Conservation (phyloP, 2,797 vertebrate species). For the Cryptoblepharus egeriae region DNA sequence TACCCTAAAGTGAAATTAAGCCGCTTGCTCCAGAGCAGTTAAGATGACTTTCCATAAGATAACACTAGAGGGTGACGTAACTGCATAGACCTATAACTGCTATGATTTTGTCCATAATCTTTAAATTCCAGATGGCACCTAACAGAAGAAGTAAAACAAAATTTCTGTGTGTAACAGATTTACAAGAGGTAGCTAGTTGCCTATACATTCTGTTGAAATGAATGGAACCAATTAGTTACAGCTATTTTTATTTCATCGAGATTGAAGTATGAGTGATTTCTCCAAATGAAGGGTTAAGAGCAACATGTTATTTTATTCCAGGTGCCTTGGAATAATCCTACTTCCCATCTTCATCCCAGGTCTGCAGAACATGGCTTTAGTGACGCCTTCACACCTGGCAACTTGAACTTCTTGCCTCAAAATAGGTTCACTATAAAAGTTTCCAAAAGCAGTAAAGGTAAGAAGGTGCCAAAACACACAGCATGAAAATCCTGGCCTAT, state of each 20-base stretch:
- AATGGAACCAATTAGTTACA: not conserved
- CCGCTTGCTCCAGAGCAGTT: too few relatives aligned
- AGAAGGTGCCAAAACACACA: not conserved
- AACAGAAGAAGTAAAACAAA: not conserved
- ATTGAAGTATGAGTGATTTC: not conserved
- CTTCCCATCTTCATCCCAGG: fast-evolving
- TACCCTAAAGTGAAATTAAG: too few relatives aligned
- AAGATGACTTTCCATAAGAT: too few relatives aligned
- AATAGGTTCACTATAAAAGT: not conserved
- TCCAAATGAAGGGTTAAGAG: not conserved
- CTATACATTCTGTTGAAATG: not conserved
- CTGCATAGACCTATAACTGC: too few relatives aligned
- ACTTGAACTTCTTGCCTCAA: not conserved
- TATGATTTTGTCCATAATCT: not conserved
- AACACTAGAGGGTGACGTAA: too few relatives aligned
- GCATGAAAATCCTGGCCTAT: too few relatives aligned
- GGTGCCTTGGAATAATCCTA: not conserved
- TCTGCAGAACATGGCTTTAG: fast-evolving
- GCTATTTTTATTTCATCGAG: not conserved
- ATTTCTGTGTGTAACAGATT: not conserved
- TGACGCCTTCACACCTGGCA: fast-evolving
- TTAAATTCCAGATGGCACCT: not conserved
- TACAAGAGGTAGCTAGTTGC: not conserved
- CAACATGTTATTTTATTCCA: constrained; percentile 43
- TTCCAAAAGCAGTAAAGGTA: constrained; percentile 63